These are phyloP conservation scores for Coranthus polyacanthus DNA, from an alignment of 2,797 vertebrate species.

Conservation along the genomic window DNA sequence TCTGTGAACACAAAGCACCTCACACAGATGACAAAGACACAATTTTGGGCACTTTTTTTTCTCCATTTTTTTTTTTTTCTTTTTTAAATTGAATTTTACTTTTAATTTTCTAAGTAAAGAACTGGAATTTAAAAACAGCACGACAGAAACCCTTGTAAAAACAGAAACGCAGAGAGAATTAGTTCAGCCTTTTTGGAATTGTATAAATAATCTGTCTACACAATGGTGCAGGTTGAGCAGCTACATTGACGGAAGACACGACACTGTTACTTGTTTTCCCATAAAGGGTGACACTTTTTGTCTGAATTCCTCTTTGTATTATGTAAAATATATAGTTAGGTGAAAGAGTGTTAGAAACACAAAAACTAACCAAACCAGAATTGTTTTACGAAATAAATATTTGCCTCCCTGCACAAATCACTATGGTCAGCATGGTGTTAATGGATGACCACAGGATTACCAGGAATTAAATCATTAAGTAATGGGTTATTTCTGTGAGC, in stretches of 20 bases:
- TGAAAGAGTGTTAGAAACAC: no score
- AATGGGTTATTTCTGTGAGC: no score
- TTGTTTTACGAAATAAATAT: no score
- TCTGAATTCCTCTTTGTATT: background rate
- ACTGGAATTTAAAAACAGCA: conserved; percentile 10
- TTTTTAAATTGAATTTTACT: conserved; percentile 26
- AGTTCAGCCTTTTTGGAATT: background rate
- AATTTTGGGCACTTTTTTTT: background rate
- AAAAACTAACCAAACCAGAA: background rate
- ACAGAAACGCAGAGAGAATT: background rate
- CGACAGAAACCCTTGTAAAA: background rate
- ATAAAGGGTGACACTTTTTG: background rate
- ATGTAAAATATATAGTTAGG: conserved; percentile 7
- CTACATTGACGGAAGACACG: conserved; percentile 3
- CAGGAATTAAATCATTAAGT: no score
- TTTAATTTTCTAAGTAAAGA: background rate
- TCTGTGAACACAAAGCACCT: conserved; percentile 33
- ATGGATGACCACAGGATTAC: no score
- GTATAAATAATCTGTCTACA: conserved; percentile 11
- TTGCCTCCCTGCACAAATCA: no score
- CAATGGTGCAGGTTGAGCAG: conserved; percentile 1
- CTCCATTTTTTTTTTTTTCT: conserved; percentile 13
- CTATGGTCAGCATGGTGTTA: no score
- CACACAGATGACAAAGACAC: conserved; percentile 6
- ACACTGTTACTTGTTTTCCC: background rate